Conservation (phyloP, 2,888 invertebrate species). For the Lasioglossum zephyrum region DNA sequence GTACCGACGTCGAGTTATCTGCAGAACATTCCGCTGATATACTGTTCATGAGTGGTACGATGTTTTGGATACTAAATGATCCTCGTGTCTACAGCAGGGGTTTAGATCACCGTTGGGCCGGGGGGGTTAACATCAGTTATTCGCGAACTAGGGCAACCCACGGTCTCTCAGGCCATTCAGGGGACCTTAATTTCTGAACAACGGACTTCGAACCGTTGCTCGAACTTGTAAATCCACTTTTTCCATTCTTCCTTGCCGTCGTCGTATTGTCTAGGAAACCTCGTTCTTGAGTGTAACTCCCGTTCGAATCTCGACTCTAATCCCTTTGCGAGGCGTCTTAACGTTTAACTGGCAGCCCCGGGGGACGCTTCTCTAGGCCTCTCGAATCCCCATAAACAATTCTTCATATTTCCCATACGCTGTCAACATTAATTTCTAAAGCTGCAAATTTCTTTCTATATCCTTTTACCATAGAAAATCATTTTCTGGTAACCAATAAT, state of each 20-base stretch:
- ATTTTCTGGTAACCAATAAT: background rate
- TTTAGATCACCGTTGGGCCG: conserved; percentile 4
- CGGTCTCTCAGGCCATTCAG: background rate
- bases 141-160: conserved; percentile 6
- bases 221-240: conserved; percentile 8
- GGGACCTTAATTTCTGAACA: conserved; percentile 5
- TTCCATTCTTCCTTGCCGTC: background rate
- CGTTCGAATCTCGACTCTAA: background rate
- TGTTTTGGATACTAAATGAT: conserved; percentile 12
- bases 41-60: conserved; percentile 1
- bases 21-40: conserved; percentile 1
- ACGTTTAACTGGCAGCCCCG: background rate
- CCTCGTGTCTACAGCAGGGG: conserved; percentile 10
- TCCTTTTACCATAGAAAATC: background rate
- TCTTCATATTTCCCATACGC: background rate
- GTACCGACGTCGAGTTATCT: background rate
- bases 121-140: background rate
- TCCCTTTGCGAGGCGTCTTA: background rate
- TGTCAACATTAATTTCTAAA: background rate
- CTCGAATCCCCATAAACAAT: background rate
- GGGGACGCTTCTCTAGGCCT: background rate
- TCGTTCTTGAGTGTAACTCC: background rate
- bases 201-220: background rate
- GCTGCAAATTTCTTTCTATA: background rate
- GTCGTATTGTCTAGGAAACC: background rate